A percentile compares a stretch with the other conserved stretches of the same genome.
phyloP scores from a whole-genome alignment of 2,797 vertebrate species.

The Margarornis squamiger region DNA sequence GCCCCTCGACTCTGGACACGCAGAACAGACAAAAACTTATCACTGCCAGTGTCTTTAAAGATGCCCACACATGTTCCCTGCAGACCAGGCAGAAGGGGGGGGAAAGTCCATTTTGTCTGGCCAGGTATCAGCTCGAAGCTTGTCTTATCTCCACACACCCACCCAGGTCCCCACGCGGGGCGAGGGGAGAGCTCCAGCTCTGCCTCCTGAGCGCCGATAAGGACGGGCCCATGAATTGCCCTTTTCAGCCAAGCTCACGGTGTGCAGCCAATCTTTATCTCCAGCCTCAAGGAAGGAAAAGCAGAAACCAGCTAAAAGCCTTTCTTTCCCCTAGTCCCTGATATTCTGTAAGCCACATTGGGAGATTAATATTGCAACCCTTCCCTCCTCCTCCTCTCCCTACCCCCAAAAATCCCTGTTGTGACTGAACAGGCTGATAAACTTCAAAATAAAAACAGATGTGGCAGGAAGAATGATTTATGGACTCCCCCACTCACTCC shows the following conservation, averaged over 20 bases:
- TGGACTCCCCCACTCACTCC: constrained; percentile 17
- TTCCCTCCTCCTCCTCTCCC: constrained; percentile 12
- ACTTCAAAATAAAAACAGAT: constrained; percentile 81
- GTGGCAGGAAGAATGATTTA: constrained; percentile 70
- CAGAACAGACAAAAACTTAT: constrained; percentile 33
- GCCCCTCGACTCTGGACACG: not conserved
- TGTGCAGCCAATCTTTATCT: constrained; percentile 79
- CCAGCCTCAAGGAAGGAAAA: constrained; percentile 78
- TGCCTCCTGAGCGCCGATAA: constrained; percentile 66
- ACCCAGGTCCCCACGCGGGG: constrained; percentile 20
- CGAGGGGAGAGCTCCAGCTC: constrained; percentile 46
- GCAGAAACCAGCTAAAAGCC: constrained; percentile 75
- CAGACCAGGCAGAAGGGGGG: not conserved
- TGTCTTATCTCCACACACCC: constrained; percentile 71
- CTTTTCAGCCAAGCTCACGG: constrained; percentile 69
- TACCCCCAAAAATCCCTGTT: constrained; percentile 52
- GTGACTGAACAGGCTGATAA: constrained; percentile 74
- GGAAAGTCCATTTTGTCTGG: constrained; percentile 28
- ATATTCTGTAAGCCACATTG: constrained; percentile 77
- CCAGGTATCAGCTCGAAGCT: constrained; percentile 55
- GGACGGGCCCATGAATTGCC: constrained; percentile 70
- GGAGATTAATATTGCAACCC: constrained; percentile 77
- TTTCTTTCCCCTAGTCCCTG: constrained; percentile 73
- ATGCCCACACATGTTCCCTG: constrained; percentile 67
- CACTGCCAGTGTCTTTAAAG: constrained; percentile 42